Evolutionary conservation across 1,140 invertebrate species (phyloP), one percentile per base, ranked within the genome.

Genomic region (Zaprionus camerounensis): DNA sequence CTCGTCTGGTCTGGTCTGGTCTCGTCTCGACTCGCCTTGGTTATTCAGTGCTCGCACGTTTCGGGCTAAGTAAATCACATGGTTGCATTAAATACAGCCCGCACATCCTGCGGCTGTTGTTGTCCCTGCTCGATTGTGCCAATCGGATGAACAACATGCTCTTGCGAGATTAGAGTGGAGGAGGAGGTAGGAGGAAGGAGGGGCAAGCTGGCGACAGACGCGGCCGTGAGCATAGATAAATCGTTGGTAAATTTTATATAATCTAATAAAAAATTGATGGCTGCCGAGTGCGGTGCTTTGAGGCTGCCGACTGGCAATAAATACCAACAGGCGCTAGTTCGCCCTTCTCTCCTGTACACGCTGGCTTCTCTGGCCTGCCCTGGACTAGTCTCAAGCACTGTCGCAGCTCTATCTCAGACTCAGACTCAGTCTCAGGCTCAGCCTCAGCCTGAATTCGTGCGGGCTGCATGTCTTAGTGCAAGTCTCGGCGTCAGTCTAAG

Each of bases 181-280:
- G 22, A 5, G n/a, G 15, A 5, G 5, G n/a, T 5, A 3, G n/a
- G 61, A 17, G n/a, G 12, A 9, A 4, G 9, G 17, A 6, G 59
- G 34, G 62, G 36, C 34, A 44, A 28, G 36, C 31, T 55, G 58
- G 46, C 28, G 81, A 80, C 72, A 80, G 56, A 56, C 77, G 70
- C 70, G 59, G 73, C 77, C 78, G 71, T 70, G 71, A 80, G 84
- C 85, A 84, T 88, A 84, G 81, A 88, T 88, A 88, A 88, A 90
- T 88, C 78, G 85, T 84, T 84, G 78, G 81, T 90, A 90, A 90
- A 88, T 88, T 88, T 88, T 90, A 90, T 88, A 90, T 88, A 88
- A 88, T 88, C 84, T 84, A 88, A 88, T 88, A 88, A 90, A 90
- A 88, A 90, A 87, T 88, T 84, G 78, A 87, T 88, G 85, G 85